Evolutionary conservation across 2,113 vertebrate species (phyloP), one percentile per base, ranked within the genome.

Genomic region (Oostethus manadensis): DNA sequence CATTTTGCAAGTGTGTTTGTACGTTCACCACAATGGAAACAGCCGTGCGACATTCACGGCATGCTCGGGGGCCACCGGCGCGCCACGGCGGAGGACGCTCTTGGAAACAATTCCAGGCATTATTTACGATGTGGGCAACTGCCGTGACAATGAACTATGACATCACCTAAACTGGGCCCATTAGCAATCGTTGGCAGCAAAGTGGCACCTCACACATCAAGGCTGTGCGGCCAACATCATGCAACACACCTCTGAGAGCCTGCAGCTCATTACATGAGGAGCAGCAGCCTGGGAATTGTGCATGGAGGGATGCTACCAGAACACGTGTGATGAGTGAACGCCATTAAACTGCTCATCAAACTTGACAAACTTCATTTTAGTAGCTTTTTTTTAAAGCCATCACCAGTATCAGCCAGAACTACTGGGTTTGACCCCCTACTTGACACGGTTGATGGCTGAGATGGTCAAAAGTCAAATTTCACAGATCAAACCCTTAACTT

Each of bases 181-280:
- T 88, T 87, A 87, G 79, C 76, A 86, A 70, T 88, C 86, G 87
- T 83, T 84, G 66, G 64, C 58, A 83, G 80, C 80, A 66, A 89
- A 89, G 87, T 89, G 79, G 84, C 89, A 89, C 88, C 87, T 83
- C 82, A 83, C 88, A 88, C 80, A 87, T 88, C 89, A 90, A 74
- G 64, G 74, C 77, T 65, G 74, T 79, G 76, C 55, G 56, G 73
- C 69, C 8, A 55, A 64, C 77, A 58, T 76, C 69, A 42, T 13
- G 13, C 68, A 66, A 71, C 55, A 71, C 51, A 44, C 48, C 71
- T 55, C 65, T 44, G 33, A 59, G 73, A 49, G 68, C 70, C 75
- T 66, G 64, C 29, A 23, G 70, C 70, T 84, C 73, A 83, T 80
- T 76, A 68, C 71, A 63, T 60, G 70, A 77, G 76, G 67, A 64